Evolutionary conservation across 2,113 vertebrate genomes (phyloP).

Genomic region (Takifugu flavidus): DNA sequence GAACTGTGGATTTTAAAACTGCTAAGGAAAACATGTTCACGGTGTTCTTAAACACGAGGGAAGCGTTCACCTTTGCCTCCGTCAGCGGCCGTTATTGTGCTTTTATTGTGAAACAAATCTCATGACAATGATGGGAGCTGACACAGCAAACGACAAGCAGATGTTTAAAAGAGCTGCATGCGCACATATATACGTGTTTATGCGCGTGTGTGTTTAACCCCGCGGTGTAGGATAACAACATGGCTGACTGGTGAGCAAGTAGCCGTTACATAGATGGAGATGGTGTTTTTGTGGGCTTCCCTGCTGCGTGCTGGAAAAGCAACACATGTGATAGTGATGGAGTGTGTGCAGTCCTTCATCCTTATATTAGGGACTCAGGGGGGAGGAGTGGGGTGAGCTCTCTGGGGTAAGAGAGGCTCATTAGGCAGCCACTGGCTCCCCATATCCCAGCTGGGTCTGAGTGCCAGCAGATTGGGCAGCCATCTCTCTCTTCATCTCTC

Average conservation of each 20-base stretch:
- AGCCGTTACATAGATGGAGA: slow-evolving; percentile 26
- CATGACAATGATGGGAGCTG: slow-evolving; percentile 9
- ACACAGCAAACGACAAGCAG: neutral
- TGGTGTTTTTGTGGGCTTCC: slow-evolving; percentile 56
- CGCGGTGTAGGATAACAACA: slow-evolving; percentile 6
- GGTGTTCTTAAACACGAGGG: slow-evolving; percentile 43
- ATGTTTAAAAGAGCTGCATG: neutral
- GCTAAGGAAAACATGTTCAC: slow-evolving; percentile 42
- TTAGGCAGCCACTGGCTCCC: slow-evolving; percentile 70
- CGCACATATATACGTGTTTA: too few species aligned
- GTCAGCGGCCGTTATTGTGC: slow-evolving; percentile 13
- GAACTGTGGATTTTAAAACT: slow-evolving; percentile 46
- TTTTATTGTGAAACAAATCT: slow-evolving; percentile 29
- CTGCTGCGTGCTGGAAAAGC: slow-evolving; percentile 54
- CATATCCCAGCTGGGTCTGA: slow-evolving; percentile 71
- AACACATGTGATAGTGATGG: slow-evolving; percentile 62
- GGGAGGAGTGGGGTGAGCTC: slow-evolving; percentile 64
- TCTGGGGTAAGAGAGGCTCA: slow-evolving; percentile 71
- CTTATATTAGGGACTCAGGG: slow-evolving; percentile 61
- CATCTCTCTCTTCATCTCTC: slow-evolving; percentile 59
- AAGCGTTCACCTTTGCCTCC: slow-evolving; percentile 32
- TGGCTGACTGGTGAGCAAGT: slow-evolving; percentile 36
- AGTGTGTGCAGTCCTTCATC: slow-evolving; percentile 65
- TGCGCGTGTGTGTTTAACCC: too few species aligned
- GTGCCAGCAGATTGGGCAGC: slow-evolving; percentile 69